These are phyloP conservation scores for Chauna torquata DNA, from an alignment of 2,113 vertebrate genomes.

Conservation along the genomic window DNA sequence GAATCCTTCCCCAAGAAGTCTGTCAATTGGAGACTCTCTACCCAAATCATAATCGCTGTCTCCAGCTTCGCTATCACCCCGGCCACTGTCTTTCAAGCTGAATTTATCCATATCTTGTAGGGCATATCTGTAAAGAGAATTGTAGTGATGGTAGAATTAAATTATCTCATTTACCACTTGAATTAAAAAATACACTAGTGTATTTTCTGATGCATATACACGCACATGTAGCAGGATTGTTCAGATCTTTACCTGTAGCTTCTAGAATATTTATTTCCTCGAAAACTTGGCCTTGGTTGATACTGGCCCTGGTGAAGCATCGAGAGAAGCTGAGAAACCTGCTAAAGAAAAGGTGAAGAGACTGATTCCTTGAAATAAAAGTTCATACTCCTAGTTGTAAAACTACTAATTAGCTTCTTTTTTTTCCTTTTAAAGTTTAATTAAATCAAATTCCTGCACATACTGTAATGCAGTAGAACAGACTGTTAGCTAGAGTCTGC, in stretches of 20 bases:
- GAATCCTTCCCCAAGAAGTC: slow-evolving; percentile 95
- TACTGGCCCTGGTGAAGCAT: slow-evolving; percentile 99
- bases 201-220: neutral
- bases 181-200: neutral
- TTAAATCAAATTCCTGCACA: neutral
- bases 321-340: slow-evolving; percentile 99
- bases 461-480: neutral
- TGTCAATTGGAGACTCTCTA: slow-evolving; percentile 94
- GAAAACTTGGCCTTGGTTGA: slow-evolving; percentile 97
- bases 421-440: neutral
- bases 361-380: slow-evolving; percentile 60
- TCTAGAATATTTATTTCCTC: slow-evolving; percentile 98
- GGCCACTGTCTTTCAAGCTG: slow-evolving; percentile 97
- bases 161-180: neutral
- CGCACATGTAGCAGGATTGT: neutral
- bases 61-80: slow-evolving; percentile 96
- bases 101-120: slow-evolving; percentile 99
- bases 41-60: slow-evolving; percentile 98
- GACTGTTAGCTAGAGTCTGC: neutral
- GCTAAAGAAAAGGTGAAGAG: slow-evolving; percentile 79
- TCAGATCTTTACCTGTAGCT: slow-evolving; percentile 92
- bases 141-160: neutral
- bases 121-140: slow-evolving; percentile 85
- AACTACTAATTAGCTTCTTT: neutral
- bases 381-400: neutral